Conservation (phyloP, 2,888 invertebrate species). For the Conops quadrifasciatus region DNA sequence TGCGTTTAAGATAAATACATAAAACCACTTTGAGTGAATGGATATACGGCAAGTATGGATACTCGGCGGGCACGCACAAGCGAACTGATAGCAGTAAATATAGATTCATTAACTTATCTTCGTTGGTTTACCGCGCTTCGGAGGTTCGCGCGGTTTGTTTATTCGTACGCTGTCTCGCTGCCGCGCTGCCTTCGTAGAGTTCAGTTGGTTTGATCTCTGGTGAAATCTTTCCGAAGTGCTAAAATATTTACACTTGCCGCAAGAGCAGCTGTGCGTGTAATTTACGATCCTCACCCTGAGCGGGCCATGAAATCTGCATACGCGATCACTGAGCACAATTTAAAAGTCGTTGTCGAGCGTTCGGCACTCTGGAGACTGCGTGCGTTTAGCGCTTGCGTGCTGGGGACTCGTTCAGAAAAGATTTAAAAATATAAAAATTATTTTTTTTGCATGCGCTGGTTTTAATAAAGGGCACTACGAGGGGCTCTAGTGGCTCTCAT, state of each 20-base stretch:
- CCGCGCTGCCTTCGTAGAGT: neutral
- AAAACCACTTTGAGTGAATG: neutral
- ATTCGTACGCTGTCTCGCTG: neutral
- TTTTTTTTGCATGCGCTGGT: neutral
- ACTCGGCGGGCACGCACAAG: neutral
- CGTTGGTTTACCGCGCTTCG: constrained; percentile 14
- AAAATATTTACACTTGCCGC: constrained; percentile 33
- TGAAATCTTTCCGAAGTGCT: constrained; percentile 20
- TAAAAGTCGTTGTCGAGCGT: neutral
- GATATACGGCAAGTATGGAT: neutral
- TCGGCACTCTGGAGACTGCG: neutral
- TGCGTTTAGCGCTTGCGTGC: neutral
- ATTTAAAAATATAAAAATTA: constrained; percentile 1
- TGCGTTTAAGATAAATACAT: constrained; percentile 6
- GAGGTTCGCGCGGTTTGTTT: neutral
- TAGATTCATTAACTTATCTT: constrained; percentile 25
- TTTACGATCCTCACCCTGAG: constrained; percentile 14
- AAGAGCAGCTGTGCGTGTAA: constrained; percentile 5
- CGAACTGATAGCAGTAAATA: constrained; percentile 5
- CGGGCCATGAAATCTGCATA: constrained; percentile 20
- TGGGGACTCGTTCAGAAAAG: neutral
- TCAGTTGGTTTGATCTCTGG: constrained; percentile 6
- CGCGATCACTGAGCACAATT: neutral
- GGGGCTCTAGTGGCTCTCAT: constrained; percentile 32
- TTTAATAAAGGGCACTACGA: constrained; percentile 9